Conservation (phyloP, 2,797 vertebrate genomes). For the Forpus xanthops region DNA sequence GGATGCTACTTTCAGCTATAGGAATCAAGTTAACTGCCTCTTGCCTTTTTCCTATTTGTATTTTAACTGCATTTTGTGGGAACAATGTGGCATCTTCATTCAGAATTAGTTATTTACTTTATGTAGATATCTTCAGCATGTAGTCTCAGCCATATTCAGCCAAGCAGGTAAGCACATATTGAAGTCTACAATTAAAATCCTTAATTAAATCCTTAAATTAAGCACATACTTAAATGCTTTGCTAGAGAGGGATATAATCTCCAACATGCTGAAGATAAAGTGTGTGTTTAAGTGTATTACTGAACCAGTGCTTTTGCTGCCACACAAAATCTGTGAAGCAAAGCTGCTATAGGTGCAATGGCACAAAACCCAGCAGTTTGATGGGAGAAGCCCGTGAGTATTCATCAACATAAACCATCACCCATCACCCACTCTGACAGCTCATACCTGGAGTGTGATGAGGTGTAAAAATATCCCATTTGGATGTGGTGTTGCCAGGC, state of each 20-base stretch:
- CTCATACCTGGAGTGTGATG: not conserved
- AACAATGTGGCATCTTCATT: not conserved
- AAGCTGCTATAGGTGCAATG: not conserved
- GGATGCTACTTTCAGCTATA: not conserved
- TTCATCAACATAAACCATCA: not conserved
- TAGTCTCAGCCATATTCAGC: constrained; percentile 39
- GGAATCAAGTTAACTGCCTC: not conserved
- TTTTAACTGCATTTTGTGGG: not conserved
- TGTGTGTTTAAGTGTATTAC: constrained; percentile 38
- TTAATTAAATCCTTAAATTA: constrained; percentile 70
- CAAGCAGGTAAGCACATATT: constrained; percentile 54
- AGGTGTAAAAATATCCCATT: rapidly evolving
- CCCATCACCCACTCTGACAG: rapidly evolving
- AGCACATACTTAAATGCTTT: constrained; percentile 57
- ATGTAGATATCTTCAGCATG: constrained; percentile 3
- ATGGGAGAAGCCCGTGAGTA: not conserved
- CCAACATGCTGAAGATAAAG: constrained; percentile 54
- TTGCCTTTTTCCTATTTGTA: not conserved
- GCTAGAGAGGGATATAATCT: constrained; percentile 62
- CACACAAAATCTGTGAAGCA: not conserved
- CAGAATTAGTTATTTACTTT: constrained; percentile 20
- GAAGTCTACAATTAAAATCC: constrained; percentile 67
- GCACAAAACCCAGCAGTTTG: not conserved
- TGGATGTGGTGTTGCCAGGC: not conserved
- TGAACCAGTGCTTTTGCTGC: not conserved